Evolutionary conservation across 2,797 vertebrate genomes (phyloP), one percentile per base, ranked within the genome.

Genomic region (Aeoliscus strigatus): DNA sequence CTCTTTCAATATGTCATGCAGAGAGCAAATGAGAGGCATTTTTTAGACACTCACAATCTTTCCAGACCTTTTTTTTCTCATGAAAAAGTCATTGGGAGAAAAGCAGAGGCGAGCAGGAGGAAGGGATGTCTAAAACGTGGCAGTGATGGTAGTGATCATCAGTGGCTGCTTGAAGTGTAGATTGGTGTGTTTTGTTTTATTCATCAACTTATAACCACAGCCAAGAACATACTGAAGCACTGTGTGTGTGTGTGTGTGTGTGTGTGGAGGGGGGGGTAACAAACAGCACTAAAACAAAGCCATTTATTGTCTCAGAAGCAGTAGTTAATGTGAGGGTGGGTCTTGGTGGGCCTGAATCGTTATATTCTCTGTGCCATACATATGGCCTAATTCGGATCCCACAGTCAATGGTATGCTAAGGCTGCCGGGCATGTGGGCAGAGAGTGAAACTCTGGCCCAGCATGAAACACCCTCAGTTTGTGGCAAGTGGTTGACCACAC

Each of bases 401-500:
- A 73, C 73, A 73, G 29, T 27, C 32, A 51, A 47, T 14, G 54
- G 67, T 62, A 75, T 75, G 66, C 73, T 71, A 68, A 73, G 51
- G 68, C 66, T 37, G 38, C 45, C 34, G 61, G 77, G 65, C 30
- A 12, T 74, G 80, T 82, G 84, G 80, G 82, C 27, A 54, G 77
- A 45, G 41, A 42, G 50, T 2, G 39, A 30, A 53, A n/a, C 57
- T 60, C 64, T 66, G 58, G 62, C 40, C 28, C 14, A 34, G 34
- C 39, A 71, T 69, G 75, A 73, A 80, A 79, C 60, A 48, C 44
- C 73, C 60, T 40, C 66, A 69, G 75, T 75, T 75, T 82, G 81
- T 77, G 69, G 81, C 58, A 36, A 60, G 75, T 52, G 66, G 70
- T 67, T 57, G 60, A 66, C 79, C 84, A 74, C 77, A 62, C 77